Percentiles rank a stretch among this genome's conserved stretches.
Conservation (phyloP, 2,888 invertebrate species). For the Phortica magna region DNA sequence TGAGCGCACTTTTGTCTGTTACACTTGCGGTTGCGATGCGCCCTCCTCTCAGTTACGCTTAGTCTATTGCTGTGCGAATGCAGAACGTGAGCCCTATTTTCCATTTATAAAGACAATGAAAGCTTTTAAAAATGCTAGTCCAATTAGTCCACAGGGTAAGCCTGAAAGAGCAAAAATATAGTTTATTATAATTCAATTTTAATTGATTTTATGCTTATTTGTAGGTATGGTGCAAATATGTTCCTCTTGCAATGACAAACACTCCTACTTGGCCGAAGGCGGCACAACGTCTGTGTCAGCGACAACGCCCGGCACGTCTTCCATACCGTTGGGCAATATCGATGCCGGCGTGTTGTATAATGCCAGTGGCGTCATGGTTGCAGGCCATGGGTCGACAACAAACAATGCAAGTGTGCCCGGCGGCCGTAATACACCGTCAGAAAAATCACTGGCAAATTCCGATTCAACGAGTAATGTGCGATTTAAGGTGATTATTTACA, state of each 20-base stretch:
- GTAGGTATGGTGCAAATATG: slow-evolving; percentile 91
- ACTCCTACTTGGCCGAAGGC: slow-evolving; percentile 79
- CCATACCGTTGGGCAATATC: slow-evolving; percentile 44
- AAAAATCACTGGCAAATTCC: slow-evolving; percentile 76
- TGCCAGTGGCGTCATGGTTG: slow-evolving; percentile 45
- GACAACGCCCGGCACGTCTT: slow-evolving; percentile 46
- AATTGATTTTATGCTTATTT: slow-evolving; percentile 44
- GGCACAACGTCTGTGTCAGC: slow-evolving; percentile 65
- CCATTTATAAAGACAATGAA: slow-evolving; percentile 91
- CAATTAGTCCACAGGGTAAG: slow-evolving; percentile 91
- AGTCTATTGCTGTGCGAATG: slow-evolving; percentile 90
- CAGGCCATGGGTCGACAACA: slow-evolving; percentile 37
- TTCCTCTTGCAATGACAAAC: slow-evolving; percentile 89
- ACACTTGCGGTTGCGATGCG: slow-evolving; percentile 90
- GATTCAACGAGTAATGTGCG: slow-evolving; percentile 76
- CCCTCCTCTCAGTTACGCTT: slow-evolving; percentile 89
- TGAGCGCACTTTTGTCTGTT: slow-evolving; percentile 89
- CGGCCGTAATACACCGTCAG: slow-evolving; percentile 76
- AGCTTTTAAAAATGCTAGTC: slow-evolving; percentile 90
- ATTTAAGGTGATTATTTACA: slow-evolving; percentile 72
- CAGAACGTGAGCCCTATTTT: slow-evolving; percentile 92
- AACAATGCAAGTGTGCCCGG: slow-evolving; percentile 48
- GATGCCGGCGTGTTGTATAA: slow-evolving; percentile 60
- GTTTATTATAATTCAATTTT: slow-evolving; percentile 13
- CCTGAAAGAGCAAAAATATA: slow-evolving; percentile 32